Conservation (phyloP, 1,140 invertebrate species). For the Yoshiicerus persimilis region DNA sequence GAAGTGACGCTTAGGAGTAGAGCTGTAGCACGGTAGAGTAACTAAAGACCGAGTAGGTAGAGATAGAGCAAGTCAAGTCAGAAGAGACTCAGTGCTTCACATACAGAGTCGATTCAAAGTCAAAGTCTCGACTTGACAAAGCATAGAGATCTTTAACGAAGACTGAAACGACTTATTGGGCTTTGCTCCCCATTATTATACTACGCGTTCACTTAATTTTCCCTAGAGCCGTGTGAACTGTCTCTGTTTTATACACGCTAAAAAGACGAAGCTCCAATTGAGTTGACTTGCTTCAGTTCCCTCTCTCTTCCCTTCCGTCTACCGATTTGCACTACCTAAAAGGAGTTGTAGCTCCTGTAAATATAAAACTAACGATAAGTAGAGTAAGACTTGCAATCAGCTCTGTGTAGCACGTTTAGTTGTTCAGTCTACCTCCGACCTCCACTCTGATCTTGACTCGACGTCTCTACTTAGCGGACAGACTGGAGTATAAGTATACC, state of each 20-base stretch:
- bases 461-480: neutral
- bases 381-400: neutral
- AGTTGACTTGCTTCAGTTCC: neutral
- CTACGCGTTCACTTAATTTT: constrained; percentile 20
- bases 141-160: constrained; percentile 14
- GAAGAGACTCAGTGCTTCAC: neutral
- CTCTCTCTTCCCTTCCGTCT: no score
- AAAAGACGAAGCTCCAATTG: neutral
- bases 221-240: constrained; percentile 16
- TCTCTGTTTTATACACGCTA: neutral
- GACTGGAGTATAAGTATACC: neutral
- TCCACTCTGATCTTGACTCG: neutral
- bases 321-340: no score
- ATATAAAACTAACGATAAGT: neutral
- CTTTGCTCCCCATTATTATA: constrained; percentile 17
- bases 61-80: neutral
- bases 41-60: neutral
- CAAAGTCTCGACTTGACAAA: neutral
- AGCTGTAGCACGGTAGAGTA: no score
- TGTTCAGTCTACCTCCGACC: neutral
- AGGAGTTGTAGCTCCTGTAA: no score
- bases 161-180: constrained; percentile 6
- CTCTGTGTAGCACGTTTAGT: neutral
- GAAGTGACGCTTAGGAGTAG: neutral
- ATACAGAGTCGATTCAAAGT: neutral